Percentiles rank a stretch among this genome's conserved stretches.
Conservation (phyloP, 2,797 vertebrate species). For the Sebastes hopkinsi region DNA sequence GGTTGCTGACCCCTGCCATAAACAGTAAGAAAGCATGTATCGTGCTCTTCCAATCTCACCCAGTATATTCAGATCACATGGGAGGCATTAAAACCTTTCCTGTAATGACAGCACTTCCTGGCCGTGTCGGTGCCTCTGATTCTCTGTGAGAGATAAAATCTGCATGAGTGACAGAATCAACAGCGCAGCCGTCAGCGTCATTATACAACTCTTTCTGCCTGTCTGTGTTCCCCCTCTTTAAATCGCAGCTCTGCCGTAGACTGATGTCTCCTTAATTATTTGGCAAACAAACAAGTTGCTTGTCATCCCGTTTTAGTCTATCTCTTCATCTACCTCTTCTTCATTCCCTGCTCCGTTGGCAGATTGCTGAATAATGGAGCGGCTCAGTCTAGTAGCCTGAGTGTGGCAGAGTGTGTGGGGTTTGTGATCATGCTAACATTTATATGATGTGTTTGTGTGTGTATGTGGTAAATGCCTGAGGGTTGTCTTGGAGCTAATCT, state of each 20-base stretch:
- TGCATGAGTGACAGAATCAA: slow-evolving; percentile 47
- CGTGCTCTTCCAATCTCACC: background rate
- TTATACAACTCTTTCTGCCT: slow-evolving; percentile 42
- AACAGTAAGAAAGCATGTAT: background rate
- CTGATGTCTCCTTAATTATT: slow-evolving; percentile 69
- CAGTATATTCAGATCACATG: slow-evolving; percentile 25
- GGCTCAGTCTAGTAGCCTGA: slow-evolving; percentile 21
- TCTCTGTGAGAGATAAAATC: slow-evolving; percentile 44
- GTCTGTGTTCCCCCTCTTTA: slow-evolving; percentile 43
- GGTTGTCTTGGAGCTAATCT: slow-evolving; percentile 53
- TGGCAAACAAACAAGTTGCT: slow-evolving; percentile 71
- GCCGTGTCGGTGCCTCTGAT: slow-evolving; percentile 23
- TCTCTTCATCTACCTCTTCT: slow-evolving; percentile 58
- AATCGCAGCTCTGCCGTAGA: slow-evolving; percentile 42
- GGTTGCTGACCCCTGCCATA: background rate
- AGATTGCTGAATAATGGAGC: slow-evolving; percentile 71
- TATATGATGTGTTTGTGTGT: background rate
- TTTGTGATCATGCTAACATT: slow-evolving; percentile 8
- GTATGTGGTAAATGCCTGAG: slow-evolving; percentile 23
- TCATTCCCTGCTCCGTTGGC: slow-evolving; percentile 39
- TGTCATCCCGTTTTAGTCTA: slow-evolving; percentile 56
- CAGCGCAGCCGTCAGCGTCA: slow-evolving; percentile 36
- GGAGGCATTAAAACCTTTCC: slow-evolving; percentile 13
- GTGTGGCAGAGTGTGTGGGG: slow-evolving; percentile 17
- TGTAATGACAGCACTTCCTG: slow-evolving; percentile 41